Conservation (phyloP, 1,140 invertebrate genomes). For the Tenebrio molitor region DNA sequence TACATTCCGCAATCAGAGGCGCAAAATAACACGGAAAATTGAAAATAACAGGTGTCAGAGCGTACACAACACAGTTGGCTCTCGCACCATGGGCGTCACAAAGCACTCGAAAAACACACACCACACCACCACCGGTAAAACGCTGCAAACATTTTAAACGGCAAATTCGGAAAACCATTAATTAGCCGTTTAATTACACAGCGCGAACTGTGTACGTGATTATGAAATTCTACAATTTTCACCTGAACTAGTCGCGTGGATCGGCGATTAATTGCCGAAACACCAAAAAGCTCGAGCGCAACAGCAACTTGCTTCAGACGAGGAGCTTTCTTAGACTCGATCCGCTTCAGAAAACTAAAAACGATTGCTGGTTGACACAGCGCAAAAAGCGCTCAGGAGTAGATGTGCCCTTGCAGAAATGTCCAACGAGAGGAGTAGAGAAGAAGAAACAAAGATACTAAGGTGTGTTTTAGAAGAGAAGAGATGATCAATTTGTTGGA, state of each 20-base stretch:
- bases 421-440: no score
- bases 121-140: slow-evolving; percentile 19
- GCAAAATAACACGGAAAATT: slow-evolving; percentile 60
- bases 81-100: slow-evolving; percentile 55
- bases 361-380: no score
- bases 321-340: no score
- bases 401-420: no score
- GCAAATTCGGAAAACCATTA: slow-evolving; percentile 58
- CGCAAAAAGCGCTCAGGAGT: no score
- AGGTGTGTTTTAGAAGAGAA: no score
- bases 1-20: slow-evolving; percentile 54
- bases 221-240: slow-evolving; percentile 53
- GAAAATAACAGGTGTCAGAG: slow-evolving; percentile 63
- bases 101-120: slow-evolving; percentile 57
- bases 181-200: slow-evolving; percentile 60
- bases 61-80: slow-evolving; percentile 47
- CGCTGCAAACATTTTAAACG: slow-evolving; percentile 55
- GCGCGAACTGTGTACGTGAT: slow-evolving; percentile 50
- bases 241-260: slow-evolving; percentile 49
- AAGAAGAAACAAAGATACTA: no score
- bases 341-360: no score
- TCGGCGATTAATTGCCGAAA: neutral
- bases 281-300: neutral
- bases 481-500: no score
- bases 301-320: no score